Evolutionary conservation across 2,797 vertebrate genomes (phyloP), one percentile per base, ranked within the genome.

Genomic region (Tinamus major): DNA sequence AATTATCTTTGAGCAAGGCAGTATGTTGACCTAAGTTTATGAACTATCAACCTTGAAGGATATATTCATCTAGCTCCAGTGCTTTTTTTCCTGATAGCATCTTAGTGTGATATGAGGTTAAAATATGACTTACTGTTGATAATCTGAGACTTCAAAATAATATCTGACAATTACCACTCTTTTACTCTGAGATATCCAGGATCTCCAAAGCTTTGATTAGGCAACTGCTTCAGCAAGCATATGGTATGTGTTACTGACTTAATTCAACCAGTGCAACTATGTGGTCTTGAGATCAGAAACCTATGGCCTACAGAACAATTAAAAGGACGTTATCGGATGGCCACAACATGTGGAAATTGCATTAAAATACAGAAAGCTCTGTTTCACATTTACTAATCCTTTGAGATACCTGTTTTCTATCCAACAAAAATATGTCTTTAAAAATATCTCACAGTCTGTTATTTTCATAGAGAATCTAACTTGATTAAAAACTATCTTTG

Each of bases 301-400:
- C 39, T 79, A 62, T 26, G 72, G 63, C 37, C 29, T 81, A 55
- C 49, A 68, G 65, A 85, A 59, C 41, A 92, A 87, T 93, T 91
- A 72, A 75, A 68, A n/a, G 18, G 31, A 85, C 85, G 58, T 91
- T 87, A 92, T 92, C 89, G 90, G 74, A 81, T 76, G 51, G 46
- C 27, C 55, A 51, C 6, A n/a, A 88, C 79, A 80, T n/a, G 76
- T 24, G 49, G 39, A 91, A 89, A 87, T 63, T 24, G 39, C 55
- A 81, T 84, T 51, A 75, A 87, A 89, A 89, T 19, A 71, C 58
- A 85, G 46, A 69, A 81, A 72, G 27, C 16, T 65, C 67, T 79
- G 79, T 33, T 94, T 91, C n/a, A 42, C 29, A 69, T 93, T 85
- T 76, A 79, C 31, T 27, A 81, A 84, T 86, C 42, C 70, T 86